Percentiles rank a stretch among this genome's conserved stretches.
These are phyloP conservation scores for Sus cebifrons DNA, from an alignment of 2,797 vertebrate species.

Conservation along the genomic window DNA sequence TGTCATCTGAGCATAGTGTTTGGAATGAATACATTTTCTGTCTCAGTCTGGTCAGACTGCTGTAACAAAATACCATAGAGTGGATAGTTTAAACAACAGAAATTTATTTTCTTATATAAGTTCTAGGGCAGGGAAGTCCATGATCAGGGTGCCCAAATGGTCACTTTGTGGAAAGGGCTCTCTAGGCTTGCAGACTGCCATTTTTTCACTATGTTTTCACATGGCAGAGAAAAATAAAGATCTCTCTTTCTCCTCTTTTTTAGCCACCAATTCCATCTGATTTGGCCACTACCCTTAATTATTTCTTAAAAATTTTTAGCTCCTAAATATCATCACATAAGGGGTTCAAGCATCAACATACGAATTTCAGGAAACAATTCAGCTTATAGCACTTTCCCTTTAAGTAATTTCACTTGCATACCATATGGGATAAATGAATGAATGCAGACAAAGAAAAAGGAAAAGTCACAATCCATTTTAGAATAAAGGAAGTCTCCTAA, in stretches of 20 bases:
- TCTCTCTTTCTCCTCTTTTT: neutral
- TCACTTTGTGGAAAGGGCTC: neutral
- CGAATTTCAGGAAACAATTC: neutral
- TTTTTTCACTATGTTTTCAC: neutral
- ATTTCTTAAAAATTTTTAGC: neutral
- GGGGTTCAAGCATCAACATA: neutral
- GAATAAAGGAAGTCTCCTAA: neutral
- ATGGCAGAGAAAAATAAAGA: neutral
- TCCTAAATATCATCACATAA: neutral
- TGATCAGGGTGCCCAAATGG: neutral
- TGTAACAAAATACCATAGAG: neutral
- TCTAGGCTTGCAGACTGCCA: neutral
- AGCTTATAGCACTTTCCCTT: neutral
- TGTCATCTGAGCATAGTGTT: neutral
- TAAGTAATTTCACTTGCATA: neutral
- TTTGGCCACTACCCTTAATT: neutral
- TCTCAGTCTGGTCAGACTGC: neutral
- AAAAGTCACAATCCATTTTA: neutral
- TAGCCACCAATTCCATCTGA: neutral
- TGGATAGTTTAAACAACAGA: neutral
- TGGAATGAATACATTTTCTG: neutral
- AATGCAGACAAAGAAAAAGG: neutral
- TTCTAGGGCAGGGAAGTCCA: neutral
- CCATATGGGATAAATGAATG: neutral
- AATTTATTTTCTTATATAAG: neutral